Percentiles rank a stretch among this genome's conserved stretches.
Evolutionary conservation across 2,888 invertebrate species (phyloP).

Genomic region (Homarus gammarus): DNA sequence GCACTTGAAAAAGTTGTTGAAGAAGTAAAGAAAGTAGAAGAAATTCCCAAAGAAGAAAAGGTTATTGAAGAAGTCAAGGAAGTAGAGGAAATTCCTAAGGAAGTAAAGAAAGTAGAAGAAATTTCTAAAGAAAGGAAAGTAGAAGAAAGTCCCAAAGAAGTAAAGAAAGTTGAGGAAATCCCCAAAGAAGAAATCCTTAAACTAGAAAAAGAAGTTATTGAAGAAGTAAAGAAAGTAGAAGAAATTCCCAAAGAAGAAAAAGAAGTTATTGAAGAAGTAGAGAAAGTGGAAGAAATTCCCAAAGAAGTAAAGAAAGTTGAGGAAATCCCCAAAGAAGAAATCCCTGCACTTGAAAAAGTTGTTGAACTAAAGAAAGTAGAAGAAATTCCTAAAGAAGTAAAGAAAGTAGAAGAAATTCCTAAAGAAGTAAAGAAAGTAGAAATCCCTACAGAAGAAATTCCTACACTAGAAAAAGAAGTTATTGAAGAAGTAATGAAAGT

Average conservation of each 20-base stretch:
- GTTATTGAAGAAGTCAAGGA: background rate
- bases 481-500: background rate
- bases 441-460: background rate
- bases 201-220: background rate
- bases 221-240: background rate
- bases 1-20: background rate
- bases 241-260: too few relatives aligned
- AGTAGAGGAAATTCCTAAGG: background rate
- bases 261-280: background rate
- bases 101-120: background rate
- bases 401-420: conserved; percentile 48
- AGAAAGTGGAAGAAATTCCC: conserved; percentile 11
- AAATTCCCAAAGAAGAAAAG: background rate
- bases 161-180: background rate
- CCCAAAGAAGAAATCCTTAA: background rate
- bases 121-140: background rate
- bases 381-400: background rate
- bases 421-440: conserved; percentile 55
- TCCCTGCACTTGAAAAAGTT: too few relatives aligned
- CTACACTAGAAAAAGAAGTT: background rate
- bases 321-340: too few relatives aligned
- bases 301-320: background rate
- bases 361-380: conserved; percentile 9
- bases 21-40: background rate
- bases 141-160: background rate